Base-by-base conservation (phyloP, 1,140 invertebrate genomes). In the Drosophila setifemur region DNA sequence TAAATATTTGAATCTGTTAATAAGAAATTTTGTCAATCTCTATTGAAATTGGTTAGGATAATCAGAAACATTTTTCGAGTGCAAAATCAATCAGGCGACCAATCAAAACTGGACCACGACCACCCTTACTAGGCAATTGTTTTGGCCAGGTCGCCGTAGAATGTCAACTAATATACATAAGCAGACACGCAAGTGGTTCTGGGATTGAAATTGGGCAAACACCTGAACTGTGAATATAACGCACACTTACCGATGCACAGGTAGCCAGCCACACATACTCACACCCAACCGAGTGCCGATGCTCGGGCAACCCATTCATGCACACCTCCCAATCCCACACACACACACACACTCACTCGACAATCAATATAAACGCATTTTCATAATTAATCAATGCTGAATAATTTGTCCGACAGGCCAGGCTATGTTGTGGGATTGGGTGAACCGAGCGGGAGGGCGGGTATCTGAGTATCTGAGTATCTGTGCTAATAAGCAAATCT, bases 341-440 rank as follows among this genome's bases (percentile, higher is more conserved):
- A 8, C 26, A 19, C 29, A 31, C 5, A n/a, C 52, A 29, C 61
- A 29, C 52, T 29, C 26, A 53, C 33, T 44, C 39, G 48, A 58
- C 78, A 85, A 85, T 83, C 78, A 78, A 83, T 83, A 83, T 85
- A 85, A 83, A 83, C 79, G 79, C 79, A 83, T 83, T 83, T 85
- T 83, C 78, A 83, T 83, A 83, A 83, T 83, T 83, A 83, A 83
- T 83, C 78, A 83, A 83, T 83, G 78, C 79, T 85, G 78, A 85
- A 83, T 83, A 85, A 83, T 83, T 85, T 70, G 79, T 70, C 53
- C 47, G 78, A 52, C 55, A 54, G 60, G 67, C 14, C 37, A 44
- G 72, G 55, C 21, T 45, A 49, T 60, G 45, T 61, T 63, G 69
- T 55, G 50, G 44, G 42, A 48, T 35, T 18, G 23, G 11, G 11